Base-by-base conservation (phyloP, 2,888 invertebrate species). In the Hirtodrosophila histrioides region DNA sequence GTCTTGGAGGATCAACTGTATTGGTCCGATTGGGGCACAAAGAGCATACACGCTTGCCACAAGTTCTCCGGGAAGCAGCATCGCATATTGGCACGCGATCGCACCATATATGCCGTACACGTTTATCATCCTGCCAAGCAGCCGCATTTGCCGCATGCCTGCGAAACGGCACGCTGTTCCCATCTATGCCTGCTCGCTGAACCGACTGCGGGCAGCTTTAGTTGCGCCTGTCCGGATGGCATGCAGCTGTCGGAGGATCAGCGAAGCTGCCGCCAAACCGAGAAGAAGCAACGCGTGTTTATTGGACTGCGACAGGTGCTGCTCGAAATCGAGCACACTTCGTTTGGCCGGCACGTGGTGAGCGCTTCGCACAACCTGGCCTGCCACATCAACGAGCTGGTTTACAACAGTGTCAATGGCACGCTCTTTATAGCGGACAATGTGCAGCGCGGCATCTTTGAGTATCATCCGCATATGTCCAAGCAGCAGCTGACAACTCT, bases 11-110 rank as follows among this genome's bases (percentile, higher is more conserved):
- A 97, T 91, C 93, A 93, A 1, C 90, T 99, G 0, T 99, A 95
- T 91, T 99, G 97, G 97, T 96, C 96, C 41, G 98, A 99, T 90
- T 97, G 96, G 96, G 92, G 93, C 0, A 94, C 95, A 0, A 94
- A 94, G 82, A 94, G 95, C 31, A 93, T 98, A 8, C 94, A 95
- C 77, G 94, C 94, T 0, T 95, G 95, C 50, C 94, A 97, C 88
- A 98, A 98, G 89, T 94, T 96, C 79, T 94, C 94, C 1, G 95
- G 95, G 0, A 94, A 94, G 79, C 90, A 94, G 69, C 93, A 93
- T 71, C 91, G 92, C 11, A 93, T 93, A 0, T 51, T 95, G 2
- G 89, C 93, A 0, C 92, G 93, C 41, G 93, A 94, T 72, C 91
- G 92, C 23, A 91, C 92, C 27, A 75, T 92, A 0, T 92, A 91